Percentiles rank a stretch among this genome's conserved stretches.
Conservation (phyloP, 2,888 invertebrate genomes). For the Meteorus cinctellus region DNA sequence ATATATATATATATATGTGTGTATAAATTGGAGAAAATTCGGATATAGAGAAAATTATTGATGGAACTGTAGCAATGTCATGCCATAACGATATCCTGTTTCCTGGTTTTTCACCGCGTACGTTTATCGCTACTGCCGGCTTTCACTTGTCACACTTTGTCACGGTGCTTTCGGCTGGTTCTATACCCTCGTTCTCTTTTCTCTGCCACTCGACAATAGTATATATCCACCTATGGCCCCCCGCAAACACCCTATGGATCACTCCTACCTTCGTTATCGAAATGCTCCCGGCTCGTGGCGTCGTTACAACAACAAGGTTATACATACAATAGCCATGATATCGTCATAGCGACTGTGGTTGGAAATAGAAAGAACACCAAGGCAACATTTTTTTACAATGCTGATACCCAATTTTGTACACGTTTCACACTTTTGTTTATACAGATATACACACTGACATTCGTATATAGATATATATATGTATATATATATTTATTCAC, state of each 20-base stretch:
- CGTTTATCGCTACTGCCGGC: slow-evolving; percentile 55
- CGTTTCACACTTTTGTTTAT: slow-evolving; percentile 24
- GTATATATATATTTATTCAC: slow-evolving; percentile 14
- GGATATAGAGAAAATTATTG: slow-evolving; percentile 17
- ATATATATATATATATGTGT: background rate
- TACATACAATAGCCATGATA: slow-evolving; percentile 49
- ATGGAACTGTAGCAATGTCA: slow-evolving; percentile 31
- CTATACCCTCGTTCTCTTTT: slow-evolving; percentile 36
- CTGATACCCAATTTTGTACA: slow-evolving; percentile 38
- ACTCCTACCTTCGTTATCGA: slow-evolving; percentile 55
- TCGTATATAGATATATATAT: background rate
- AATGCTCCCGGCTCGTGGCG: slow-evolving; percentile 52
- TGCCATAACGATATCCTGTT: slow-evolving; percentile 51
- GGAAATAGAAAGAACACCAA: slow-evolving; percentile 54
- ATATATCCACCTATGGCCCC: slow-evolving; percentile 3
- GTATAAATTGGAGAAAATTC: slow-evolving; percentile 2
- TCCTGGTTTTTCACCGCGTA: slow-evolving; percentile 48
- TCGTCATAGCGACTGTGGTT: slow-evolving; percentile 49
- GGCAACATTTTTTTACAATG: slow-evolving; percentile 45
- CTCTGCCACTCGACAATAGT: slow-evolving; percentile 37
- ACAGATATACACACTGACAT: background rate
- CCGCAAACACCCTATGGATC: slow-evolving; percentile 32
- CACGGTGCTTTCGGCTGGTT: slow-evolving; percentile 57
- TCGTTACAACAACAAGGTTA: slow-evolving; percentile 40
- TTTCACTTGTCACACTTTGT: slow-evolving; percentile 58